Conservation (phyloP, 2,113 vertebrate genomes). For the Orcinus orca region DNA sequence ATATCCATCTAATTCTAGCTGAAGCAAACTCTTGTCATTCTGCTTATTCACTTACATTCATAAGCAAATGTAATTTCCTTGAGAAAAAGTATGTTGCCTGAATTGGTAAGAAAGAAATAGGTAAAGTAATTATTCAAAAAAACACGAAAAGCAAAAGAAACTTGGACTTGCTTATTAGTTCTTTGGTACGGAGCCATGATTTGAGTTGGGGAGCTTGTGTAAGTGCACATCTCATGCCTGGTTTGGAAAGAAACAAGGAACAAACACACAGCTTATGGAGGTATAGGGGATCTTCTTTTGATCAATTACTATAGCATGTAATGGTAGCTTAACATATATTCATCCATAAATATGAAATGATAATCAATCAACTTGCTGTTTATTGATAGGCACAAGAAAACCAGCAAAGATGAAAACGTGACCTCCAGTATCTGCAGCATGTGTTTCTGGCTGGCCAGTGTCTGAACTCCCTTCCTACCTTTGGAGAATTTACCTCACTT, state of each 20-base stretch:
- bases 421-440: not conserved
- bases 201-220: not conserved
- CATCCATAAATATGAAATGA: not conserved
- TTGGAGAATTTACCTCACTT: not conserved
- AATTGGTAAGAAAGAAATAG: slow-evolving; percentile 64
- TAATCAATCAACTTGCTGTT: slow-evolving; percentile 3
- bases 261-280: not conserved
- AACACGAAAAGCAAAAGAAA: slow-evolving; percentile 38
- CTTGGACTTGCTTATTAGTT: slow-evolving; percentile 27
- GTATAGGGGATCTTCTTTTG: not conserved
- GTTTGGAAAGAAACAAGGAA: not conserved
- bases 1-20: slow-evolving; percentile 45
- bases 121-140: slow-evolving; percentile 61
- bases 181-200: not conserved
- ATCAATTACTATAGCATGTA: not conserved
- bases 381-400: not conserved
- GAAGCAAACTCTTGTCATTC: slow-evolving; percentile 60
- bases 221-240: not conserved
- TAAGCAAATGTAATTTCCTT: slow-evolving; percentile 71
- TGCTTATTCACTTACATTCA: slow-evolving; percentile 65
- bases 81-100: slow-evolving; percentile 59
- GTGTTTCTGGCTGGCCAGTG: not conserved
- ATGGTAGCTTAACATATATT: not conserved
- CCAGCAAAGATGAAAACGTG: not conserved
- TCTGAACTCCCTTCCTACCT: not conserved